Evolutionary conservation across 2,113 vertebrate genomes (phyloP).

Genomic region (Psittacara wagleri): DNA sequence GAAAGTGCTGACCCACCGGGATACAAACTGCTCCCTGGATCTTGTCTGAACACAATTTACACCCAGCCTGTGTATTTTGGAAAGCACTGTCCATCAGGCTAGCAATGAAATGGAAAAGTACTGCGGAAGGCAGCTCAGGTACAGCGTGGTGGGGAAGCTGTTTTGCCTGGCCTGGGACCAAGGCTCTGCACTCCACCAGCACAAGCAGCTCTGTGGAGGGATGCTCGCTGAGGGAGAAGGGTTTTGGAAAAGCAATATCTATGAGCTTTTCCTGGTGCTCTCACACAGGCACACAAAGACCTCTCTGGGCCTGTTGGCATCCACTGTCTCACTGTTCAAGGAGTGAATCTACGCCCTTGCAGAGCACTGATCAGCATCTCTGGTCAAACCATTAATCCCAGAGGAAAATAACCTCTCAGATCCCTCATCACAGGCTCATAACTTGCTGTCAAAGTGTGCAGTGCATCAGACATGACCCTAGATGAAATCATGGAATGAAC

Average conservation of each 20-base stretch:
- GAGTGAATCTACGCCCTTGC: neutral
- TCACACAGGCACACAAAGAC: neutral
- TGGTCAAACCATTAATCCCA: neutral
- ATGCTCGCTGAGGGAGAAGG: neutral
- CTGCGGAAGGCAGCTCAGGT: neutral
- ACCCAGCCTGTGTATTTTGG: neutral
- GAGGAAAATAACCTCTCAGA: neutral
- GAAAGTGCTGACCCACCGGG: neutral
- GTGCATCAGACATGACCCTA: neutral
- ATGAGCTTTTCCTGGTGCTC: neutral
- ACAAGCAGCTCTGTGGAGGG: fast-evolving
- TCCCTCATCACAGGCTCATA: neutral
- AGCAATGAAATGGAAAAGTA: neutral
- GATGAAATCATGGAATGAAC: neutral
- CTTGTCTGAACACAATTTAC: neutral
- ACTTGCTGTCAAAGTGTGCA: neutral
- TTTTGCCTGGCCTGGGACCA: neutral
- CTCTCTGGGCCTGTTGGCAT: neutral
- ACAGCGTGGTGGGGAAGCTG: neutral
- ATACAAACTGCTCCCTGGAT: neutral
- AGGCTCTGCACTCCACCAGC: neutral
- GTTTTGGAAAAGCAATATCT: neutral
- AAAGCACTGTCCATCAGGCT: neutral
- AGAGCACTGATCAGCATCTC: neutral
- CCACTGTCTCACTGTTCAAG: neutral